phyloP scores from a whole-genome alignment of 35 echinoderm and acorn worm species.

The Ophioderma brevispina region DNA sequence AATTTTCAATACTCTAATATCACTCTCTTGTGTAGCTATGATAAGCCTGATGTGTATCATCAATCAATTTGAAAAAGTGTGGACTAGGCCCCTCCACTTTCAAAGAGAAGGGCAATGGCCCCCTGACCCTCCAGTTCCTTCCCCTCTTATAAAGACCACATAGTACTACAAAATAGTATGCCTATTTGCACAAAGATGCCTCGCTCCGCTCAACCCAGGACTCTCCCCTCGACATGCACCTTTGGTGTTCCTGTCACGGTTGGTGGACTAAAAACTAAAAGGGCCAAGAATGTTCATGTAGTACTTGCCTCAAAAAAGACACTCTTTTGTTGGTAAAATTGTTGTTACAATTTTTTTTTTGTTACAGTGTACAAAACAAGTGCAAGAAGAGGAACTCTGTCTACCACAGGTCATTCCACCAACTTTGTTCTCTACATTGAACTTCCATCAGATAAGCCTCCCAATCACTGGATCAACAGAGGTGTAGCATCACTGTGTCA shows the following conservation, averaged over 20 bases:
- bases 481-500: slow-evolving; percentile 92
- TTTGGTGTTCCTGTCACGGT: not conserved
- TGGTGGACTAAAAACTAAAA: not conserved
- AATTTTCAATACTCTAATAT: too few relatives aligned
- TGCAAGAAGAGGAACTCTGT: slow-evolving; percentile 83
- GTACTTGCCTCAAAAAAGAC: not conserved
- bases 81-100: too few relatives aligned
- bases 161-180: too few relatives aligned
- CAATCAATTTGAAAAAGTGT: too few relatives aligned
- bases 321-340: not conserved
- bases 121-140: too few relatives aligned
- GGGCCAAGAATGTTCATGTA: too few relatives aligned
- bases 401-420: slow-evolving; percentile 94
- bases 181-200: not conserved
- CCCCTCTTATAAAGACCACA: too few relatives aligned
- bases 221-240: not conserved
- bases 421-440: slow-evolving; percentile 93
- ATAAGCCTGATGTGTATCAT: too few relatives aligned
- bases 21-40: too few relatives aligned
- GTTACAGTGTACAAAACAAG: slow-evolving; percentile 93
- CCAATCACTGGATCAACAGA: slow-evolving; percentile 92
- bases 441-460: slow-evolving; percentile 67
- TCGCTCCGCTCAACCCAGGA: not conserved
- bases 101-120: too few relatives aligned
- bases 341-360: not conserved